These are phyloP conservation scores for Heliocidaris erythrogramma DNA, from an alignment of 35 echinoderm and acorn worm species.

Conservation along the genomic window DNA sequence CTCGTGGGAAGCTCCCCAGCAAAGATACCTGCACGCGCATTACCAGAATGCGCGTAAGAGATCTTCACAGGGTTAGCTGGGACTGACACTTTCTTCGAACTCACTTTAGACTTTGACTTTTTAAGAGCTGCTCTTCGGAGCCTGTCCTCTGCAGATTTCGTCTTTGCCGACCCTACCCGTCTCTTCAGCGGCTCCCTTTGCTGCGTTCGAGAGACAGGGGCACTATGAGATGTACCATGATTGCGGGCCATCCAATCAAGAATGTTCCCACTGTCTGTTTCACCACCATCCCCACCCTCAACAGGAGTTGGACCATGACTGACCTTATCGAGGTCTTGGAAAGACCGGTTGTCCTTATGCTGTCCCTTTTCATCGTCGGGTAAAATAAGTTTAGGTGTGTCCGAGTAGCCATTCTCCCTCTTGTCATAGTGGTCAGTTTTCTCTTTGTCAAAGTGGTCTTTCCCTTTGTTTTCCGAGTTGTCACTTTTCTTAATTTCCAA, in stretches of 20 bases:
- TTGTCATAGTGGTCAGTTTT: background rate
- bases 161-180: background rate
- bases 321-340: background rate
- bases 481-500: background rate
- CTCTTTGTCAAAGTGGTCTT: background rate
- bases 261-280: background rate
- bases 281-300: conserved; percentile 2
- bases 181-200: background rate
- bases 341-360: background rate
- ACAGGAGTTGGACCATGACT: background rate
- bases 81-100: background rate
- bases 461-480: background rate
- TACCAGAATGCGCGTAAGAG: conserved; percentile 8
- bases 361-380: background rate
- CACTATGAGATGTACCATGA: background rate
- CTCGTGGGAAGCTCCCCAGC: background rate
- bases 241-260: background rate
- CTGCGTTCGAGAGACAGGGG: conserved; percentile 12
- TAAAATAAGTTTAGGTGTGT: background rate
- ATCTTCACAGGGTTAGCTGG: conserved; percentile 29
- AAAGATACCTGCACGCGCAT: conserved; percentile 11
- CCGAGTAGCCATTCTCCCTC: background rate
- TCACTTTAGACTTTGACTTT: background rate
- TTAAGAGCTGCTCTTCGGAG: background rate
- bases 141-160: conserved; percentile 27